Conservation (phyloP, 2,888 invertebrate genomes). For the Archips xylosteana region DNA sequence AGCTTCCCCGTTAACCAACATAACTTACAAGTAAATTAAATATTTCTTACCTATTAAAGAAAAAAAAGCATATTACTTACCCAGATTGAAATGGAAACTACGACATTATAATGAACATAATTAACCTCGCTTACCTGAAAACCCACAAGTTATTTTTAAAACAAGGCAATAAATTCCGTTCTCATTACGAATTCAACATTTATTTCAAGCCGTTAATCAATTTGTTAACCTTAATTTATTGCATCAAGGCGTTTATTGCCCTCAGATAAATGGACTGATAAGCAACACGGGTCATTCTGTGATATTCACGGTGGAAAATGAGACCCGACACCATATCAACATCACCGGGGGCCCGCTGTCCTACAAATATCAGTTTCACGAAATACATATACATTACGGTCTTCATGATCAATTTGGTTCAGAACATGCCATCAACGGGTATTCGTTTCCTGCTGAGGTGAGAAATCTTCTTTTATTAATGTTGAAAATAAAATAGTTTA, state of each 20-base stretch:
- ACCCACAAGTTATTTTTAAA: slow-evolving; percentile 26
- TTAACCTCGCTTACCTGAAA: slow-evolving; percentile 14
- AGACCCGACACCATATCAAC: slow-evolving; percentile 94
- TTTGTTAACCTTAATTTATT: slow-evolving; percentile 39
- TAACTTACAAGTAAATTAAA: too few relatives aligned
- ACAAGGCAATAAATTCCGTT: slow-evolving; percentile 23
- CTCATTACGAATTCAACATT: slow-evolving; percentile 36
- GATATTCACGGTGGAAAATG: slow-evolving; percentile 95
- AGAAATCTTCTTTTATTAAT: slow-evolving; percentile 54
- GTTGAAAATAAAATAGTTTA: background rate
- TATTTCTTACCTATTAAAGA: too few relatives aligned
- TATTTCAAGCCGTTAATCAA: slow-evolving; percentile 36
- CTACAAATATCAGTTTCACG: slow-evolving; percentile 97
- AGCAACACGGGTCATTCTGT: slow-evolving; percentile 98
- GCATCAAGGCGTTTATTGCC: slow-evolving; percentile 47
- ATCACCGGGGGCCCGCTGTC: slow-evolving; percentile 98
- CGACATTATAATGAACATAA: background rate
- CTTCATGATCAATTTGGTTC: slow-evolving; percentile 96
- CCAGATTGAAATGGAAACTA: background rate
- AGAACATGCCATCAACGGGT: slow-evolving; percentile 98
- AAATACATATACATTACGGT: slow-evolving; percentile 98
- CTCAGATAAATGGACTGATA: slow-evolving; percentile 94
- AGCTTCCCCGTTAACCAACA: too few relatives aligned
- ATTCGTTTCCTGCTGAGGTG: slow-evolving; percentile 99
- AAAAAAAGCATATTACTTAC: too few relatives aligned